phyloP scores from a whole-genome alignment of 2,797 vertebrate species.

The Thaleichthys pacificus region DNA sequence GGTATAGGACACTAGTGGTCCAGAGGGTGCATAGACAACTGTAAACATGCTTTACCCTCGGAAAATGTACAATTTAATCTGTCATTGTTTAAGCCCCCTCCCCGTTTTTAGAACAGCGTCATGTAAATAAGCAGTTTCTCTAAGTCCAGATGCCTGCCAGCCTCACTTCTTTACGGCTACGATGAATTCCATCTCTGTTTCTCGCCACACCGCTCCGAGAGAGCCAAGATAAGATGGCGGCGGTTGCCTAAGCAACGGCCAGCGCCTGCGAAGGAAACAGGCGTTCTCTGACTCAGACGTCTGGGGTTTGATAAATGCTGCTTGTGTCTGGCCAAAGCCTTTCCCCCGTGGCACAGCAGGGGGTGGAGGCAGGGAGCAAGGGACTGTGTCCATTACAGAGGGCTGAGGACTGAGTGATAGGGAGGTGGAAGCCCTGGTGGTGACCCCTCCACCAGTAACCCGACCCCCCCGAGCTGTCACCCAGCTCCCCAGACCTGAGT shows the following conservation, averaged over 20 bases:
- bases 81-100: not conserved
- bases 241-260: slow-evolving; percentile 26
- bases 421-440: slow-evolving; percentile 30
- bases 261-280: slow-evolving; percentile 15
- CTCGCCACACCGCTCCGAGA: slow-evolving; percentile 28
- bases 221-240: slow-evolving; percentile 18
- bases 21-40: not conserved
- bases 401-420: slow-evolving; percentile 31
- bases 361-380: slow-evolving; percentile 23
- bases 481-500: slow-evolving; percentile 18
- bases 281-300: slow-evolving; percentile 31
- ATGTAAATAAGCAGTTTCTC: slow-evolving; percentile 3
- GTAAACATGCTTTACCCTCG: not conserved
- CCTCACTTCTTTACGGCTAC: not conserved
- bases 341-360: not conserved
- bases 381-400: slow-evolving; percentile 21
- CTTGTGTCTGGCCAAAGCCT: not conserved
- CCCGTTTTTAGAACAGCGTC: not conserved
- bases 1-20: not conserved
- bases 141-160: not conserved
- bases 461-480: slow-evolving; percentile 56
- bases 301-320: slow-evolving; percentile 8
- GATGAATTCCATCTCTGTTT: not conserved
- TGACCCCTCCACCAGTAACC: slow-evolving; percentile 69
- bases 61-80: not conserved